Percentiles rank a stretch among this genome's conserved stretches.
Conservation (phyloP, 2,797 vertebrate species). For the Gallinago nigripennis region DNA sequence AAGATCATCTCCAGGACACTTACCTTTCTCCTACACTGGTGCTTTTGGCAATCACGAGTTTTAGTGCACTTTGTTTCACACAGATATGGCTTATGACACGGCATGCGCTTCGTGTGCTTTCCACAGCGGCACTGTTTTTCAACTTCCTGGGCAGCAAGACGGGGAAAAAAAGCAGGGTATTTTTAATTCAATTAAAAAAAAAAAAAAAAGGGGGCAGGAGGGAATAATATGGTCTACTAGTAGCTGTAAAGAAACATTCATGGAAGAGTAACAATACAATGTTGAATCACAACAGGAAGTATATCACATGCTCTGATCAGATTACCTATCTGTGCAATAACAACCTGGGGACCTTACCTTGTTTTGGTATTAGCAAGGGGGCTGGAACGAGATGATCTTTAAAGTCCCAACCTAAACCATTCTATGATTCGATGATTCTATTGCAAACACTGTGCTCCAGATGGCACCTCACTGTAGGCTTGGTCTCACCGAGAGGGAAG, state of each 20-base stretch:
- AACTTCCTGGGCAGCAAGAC: conserved; percentile 84
- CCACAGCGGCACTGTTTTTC: conserved; percentile 94
- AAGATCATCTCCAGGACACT: not conserved
- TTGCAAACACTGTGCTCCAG: not conserved
- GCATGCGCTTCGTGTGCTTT: conserved; percentile 85
- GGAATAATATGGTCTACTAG: not conserved
- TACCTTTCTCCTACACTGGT: conserved; percentile 92
- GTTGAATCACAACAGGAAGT: not conserved
- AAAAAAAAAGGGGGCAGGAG: too few species aligned
- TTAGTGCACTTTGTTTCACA: conserved; percentile 93
- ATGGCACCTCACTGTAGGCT: not conserved
- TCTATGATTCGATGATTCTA: not conserved
- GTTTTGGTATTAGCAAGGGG: not conserved
- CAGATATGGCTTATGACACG: conserved; percentile 92
- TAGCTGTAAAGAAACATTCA: not conserved
- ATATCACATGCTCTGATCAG: not conserved
- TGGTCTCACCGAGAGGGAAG: not conserved
- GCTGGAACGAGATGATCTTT: not conserved
- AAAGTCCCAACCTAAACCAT: not conserved
- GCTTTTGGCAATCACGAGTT: conserved; percentile 88
- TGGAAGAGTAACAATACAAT: not conserved
- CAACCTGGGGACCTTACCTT: not conserved
- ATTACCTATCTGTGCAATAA: not conserved
- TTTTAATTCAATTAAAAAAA: not conserved
- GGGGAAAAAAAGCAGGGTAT: not conserved